These are phyloP conservation scores for Lasioglossum pauxillum DNA, from an alignment of 2,888 invertebrate genomes.

Conservation along the genomic window DNA sequence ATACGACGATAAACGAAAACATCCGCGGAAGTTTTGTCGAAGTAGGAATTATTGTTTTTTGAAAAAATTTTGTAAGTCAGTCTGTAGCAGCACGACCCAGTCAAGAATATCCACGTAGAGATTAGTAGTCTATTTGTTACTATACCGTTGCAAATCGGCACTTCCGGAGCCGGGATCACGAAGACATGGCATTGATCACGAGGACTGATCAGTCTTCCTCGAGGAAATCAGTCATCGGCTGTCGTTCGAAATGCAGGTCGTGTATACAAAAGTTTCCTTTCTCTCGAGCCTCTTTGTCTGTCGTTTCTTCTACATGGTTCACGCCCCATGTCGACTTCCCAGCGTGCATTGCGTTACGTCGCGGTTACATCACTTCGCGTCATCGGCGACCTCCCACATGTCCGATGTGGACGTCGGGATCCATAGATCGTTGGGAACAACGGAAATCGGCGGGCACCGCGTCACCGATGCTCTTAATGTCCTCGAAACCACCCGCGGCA, in stretches of 20 bases:
- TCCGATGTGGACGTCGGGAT: not conserved
- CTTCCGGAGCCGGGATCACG: not conserved
- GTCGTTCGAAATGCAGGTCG: not conserved
- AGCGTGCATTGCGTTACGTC: slow-evolving; percentile 33
- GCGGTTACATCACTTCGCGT: slow-evolving; percentile 47
- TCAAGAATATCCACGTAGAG: not conserved
- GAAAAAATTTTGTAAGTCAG: not conserved
- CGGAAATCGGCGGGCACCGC: not conserved
- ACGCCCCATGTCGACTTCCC: not conserved
- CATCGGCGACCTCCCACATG: slow-evolving; percentile 47
- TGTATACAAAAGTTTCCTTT: slow-evolving; percentile 7
- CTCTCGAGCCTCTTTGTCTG: slow-evolving; percentile 3
- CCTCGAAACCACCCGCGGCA: not conserved
- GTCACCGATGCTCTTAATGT: not conserved
- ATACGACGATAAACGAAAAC: not conserved
- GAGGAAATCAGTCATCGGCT: not conserved
- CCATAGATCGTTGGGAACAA: not conserved
- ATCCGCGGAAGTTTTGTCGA: not conserved
- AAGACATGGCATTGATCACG: not conserved
- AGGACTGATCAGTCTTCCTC: not conserved
- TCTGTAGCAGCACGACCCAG: not conserved
- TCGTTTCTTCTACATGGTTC: slow-evolving; percentile 1
- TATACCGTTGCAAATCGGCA: not conserved
- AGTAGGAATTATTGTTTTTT: not conserved
- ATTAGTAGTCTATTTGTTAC: not conserved